Evolutionary conservation across 2,888 invertebrate species (phyloP).

Genomic region (Tinea semifulvella): DNA sequence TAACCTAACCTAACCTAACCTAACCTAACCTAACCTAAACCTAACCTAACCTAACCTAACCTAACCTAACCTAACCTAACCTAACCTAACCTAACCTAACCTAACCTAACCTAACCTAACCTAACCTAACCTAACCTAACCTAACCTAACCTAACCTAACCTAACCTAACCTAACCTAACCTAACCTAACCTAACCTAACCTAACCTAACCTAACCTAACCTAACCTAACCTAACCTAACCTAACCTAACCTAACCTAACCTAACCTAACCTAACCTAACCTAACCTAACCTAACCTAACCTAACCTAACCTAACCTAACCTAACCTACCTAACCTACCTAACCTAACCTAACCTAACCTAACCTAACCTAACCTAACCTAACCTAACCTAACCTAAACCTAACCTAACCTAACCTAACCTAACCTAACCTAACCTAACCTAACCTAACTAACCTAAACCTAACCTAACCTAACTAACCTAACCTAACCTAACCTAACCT

Average conservation of each 20-base stretch:
- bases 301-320: constrained; percentile 18
- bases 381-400: constrained; percentile 13
- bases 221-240: constrained; percentile 21
- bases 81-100: constrained; percentile 22
- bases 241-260: constrained; percentile 20
- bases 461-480: constrained; percentile 14
- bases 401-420: constrained; percentile 14
- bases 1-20: constrained; percentile 20
- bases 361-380: constrained; percentile 18
- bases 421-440: constrained; percentile 15
- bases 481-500: constrained; percentile 13
- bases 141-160: constrained; percentile 22
- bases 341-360: constrained; percentile 20
- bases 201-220: constrained; percentile 23
- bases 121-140: constrained; percentile 22
- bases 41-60: constrained; percentile 22
- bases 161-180: constrained; percentile 21
- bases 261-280: constrained; percentile 19
- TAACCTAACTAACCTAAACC: too few species aligned
- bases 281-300: constrained; percentile 19
- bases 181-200: constrained; percentile 23
- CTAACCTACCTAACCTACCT: constrained; percentile 17
- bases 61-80: constrained; percentile 22
- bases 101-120: constrained; percentile 22
- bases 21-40: constrained; percentile 21